Conservation (phyloP, 2,888 invertebrate genomes). For the Calameuta idolon region DNA sequence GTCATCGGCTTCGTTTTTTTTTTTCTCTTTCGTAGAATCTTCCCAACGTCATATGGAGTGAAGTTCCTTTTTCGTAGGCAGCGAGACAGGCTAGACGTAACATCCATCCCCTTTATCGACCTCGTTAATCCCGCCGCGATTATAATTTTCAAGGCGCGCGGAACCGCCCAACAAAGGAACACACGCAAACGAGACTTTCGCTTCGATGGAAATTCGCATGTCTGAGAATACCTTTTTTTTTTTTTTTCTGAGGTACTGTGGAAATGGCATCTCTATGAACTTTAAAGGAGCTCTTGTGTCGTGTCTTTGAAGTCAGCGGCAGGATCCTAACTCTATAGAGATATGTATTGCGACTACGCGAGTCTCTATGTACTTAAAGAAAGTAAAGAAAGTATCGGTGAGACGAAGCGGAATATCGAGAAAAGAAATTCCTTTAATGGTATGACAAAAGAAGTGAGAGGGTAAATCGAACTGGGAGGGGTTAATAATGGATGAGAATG, state of each 20-base stretch:
- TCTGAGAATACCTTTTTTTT: background rate
- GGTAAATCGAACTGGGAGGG: background rate
- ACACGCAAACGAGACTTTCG: background rate
- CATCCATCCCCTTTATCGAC: background rate
- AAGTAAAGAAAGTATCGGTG: background rate
- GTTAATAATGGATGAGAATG: too few relatives aligned
- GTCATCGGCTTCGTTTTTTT: background rate
- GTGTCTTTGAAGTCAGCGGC: background rate
- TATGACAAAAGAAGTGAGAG: background rate
- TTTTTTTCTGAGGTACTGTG: background rate
- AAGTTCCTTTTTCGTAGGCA: background rate
- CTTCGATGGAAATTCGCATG: background rate
- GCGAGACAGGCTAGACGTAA: background rate
- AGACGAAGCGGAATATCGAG: background rate
- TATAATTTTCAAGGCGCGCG: background rate
- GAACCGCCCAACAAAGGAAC: background rate
- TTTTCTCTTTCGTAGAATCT: background rate
- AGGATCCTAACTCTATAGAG: background rate
- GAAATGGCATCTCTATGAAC: background rate
- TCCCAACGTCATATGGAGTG: background rate
- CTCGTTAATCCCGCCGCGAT: background rate
- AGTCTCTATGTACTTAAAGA: background rate
- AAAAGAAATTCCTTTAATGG: background rate
- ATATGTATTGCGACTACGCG: background rate
- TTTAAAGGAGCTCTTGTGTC: background rate